Evolutionary conservation across 2,888 invertebrate species (phyloP).

Genomic region (Sepioteuthis lessoniana): DNA sequence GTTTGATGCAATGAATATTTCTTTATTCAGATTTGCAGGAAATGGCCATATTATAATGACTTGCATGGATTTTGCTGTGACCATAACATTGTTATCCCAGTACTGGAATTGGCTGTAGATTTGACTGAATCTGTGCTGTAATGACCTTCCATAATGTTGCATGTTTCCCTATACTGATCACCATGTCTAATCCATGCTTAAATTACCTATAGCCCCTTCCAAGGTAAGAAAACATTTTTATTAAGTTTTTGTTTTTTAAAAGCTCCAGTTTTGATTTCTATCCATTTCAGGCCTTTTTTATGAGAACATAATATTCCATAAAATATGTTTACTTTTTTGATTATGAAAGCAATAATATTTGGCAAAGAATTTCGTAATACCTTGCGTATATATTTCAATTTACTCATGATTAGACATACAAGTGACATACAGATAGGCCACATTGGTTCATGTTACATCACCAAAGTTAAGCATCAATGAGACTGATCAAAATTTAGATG

Average conservation of each 20-base stretch:
- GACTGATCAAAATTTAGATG: too few species aligned
- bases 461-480: too few species aligned
- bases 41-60: background rate
- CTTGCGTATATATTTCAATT: too few species aligned
- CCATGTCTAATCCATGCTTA: background rate
- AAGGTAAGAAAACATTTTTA: background rate
- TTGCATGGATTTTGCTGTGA: slow-evolving; percentile 21
- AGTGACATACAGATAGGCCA: too few species aligned
- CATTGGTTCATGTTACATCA: too few species aligned
- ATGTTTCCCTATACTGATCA: background rate
- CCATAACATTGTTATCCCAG: background rate
- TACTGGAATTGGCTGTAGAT: background rate
- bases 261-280: background rate
- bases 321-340: too few species aligned
- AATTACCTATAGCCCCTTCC: background rate
- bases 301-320: too few species aligned
- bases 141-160: slow-evolving; percentile 23
- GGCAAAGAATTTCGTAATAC: too few species aligned
- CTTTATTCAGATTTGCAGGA: background rate
- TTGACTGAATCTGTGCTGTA: background rate
- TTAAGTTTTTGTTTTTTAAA: background rate
- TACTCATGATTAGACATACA: too few species aligned
- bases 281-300: too few species aligned
- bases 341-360: too few species aligned
- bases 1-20: background rate